Evolutionary conservation across 2,797 vertebrate genomes (phyloP).

Genomic region (Hirundo rustica): DNA sequence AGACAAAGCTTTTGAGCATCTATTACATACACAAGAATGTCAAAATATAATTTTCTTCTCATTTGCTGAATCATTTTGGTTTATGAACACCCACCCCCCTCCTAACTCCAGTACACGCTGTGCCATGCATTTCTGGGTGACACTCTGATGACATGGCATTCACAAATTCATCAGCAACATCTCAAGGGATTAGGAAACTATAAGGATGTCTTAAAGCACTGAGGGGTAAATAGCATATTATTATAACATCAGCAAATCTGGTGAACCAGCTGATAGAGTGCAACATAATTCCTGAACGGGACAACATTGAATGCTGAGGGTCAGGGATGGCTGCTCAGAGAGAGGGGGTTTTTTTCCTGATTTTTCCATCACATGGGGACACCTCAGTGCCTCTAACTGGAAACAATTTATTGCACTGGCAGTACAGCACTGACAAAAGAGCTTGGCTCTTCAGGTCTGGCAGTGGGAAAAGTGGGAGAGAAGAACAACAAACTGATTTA

Average conservation of each 20-base stretch:
- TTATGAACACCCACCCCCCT: constrained; percentile 39
- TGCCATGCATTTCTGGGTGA: constrained; percentile 1
- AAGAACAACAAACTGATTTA: neutral
- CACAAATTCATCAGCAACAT: neutral
- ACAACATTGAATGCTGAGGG: neutral
- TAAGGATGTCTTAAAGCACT: neutral
- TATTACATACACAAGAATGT: neutral
- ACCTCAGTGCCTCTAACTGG: neutral
- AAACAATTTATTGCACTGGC: neutral
- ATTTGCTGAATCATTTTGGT: constrained; percentile 10
- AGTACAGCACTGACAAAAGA: neutral
- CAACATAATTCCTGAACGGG: neutral
- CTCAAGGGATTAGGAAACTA: neutral
- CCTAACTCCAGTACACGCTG: constrained; percentile 23
- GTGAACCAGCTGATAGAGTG: neutral
- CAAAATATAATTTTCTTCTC: constrained; percentile 51
- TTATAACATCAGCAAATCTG: neutral
- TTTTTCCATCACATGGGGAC: neutral
- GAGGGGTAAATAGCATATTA: neutral
- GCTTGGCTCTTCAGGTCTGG: neutral
- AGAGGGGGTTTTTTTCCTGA: neutral
- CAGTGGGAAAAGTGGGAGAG: neutral
- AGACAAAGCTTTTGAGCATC: neutral
- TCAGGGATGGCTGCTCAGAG: neutral
- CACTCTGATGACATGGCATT: neutral